Conservation (phyloP, 2,797 vertebrate species). For the Intellagama lesueurii region DNA sequence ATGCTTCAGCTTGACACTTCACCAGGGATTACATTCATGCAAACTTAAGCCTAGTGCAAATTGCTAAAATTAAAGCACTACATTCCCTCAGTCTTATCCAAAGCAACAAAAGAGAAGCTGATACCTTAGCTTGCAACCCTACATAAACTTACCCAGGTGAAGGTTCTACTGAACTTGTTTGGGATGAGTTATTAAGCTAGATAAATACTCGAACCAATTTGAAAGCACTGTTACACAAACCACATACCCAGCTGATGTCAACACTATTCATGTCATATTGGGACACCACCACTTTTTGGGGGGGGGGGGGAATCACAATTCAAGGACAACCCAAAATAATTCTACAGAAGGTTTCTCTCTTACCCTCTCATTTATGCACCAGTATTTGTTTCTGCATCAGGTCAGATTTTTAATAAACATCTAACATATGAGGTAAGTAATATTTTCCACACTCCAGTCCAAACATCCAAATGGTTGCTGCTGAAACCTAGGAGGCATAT, state of each 20-base stretch:
- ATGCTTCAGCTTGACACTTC: conserved; percentile 32
- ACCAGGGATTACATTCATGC: conserved; percentile 36
- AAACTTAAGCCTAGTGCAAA: conserved; percentile 13
- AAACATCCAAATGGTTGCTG: no score
- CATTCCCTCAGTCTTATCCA: neutral
- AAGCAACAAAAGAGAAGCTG: neutral
- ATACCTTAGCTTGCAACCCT: neutral
- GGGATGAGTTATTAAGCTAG: neutral
- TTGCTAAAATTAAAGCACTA: neutral
- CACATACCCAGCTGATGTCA: neutral
- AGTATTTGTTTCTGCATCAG: neutral
- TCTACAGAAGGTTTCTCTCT: neutral
- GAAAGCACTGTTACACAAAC: neutral
- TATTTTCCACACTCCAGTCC: neutral
- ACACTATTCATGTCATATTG: neutral
- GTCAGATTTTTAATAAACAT: neutral
- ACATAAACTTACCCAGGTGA: neutral
- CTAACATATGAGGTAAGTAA: neutral
- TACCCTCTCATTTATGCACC: neutral
- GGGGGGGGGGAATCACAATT: conserved; percentile 12
- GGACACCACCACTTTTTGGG: neutral
- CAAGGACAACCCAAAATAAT: conserved; percentile 29
- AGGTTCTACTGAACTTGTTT: neutral
- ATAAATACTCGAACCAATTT: neutral
- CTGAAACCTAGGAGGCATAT: neutral